Evolutionary conservation across 2,113 vertebrate genomes (phyloP).

Genomic region (Charadrius vociferus): DNA sequence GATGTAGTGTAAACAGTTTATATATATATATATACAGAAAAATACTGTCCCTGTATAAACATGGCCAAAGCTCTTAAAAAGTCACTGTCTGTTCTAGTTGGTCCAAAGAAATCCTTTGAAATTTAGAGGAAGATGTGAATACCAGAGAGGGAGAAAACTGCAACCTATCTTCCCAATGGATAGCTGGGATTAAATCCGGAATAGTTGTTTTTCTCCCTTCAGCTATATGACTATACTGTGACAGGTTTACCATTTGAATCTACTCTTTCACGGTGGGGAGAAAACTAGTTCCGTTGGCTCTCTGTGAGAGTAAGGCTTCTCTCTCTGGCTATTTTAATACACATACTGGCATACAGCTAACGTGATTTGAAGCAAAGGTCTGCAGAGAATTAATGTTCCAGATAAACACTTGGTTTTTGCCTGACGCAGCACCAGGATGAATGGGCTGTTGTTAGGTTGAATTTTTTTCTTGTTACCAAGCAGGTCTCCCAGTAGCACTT

Average conservation of each 20-base stretch:
- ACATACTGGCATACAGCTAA: neutral
- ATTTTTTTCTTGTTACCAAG: constrained; percentile 46
- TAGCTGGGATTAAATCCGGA: neutral
- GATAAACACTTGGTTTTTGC: neutral
- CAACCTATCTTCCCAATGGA: neutral
- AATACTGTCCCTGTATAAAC: neutral
- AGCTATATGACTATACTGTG: neutral
- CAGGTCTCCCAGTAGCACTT: constrained; percentile 19
- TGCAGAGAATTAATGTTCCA: constrained; percentile 8
- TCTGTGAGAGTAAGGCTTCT: neutral
- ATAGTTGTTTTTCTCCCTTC: neutral
- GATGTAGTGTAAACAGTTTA: neutral
- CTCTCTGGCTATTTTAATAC: neutral
- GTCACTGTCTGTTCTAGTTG: neutral
- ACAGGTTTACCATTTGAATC: neutral
- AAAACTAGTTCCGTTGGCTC: neutral
- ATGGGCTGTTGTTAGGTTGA: constrained; percentile 35
- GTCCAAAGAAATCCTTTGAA: neutral
- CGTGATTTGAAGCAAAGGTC: neutral
- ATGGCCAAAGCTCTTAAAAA: neutral
- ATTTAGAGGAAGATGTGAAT: neutral
- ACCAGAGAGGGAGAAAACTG: neutral
- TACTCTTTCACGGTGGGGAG: neutral
- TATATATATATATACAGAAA: neutral
- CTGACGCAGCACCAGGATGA: neutral